Evolutionary conservation across 2,888 invertebrate species (phyloP), one percentile per base, ranked within the genome.

Genomic region (Ectemnius continuus): DNA sequence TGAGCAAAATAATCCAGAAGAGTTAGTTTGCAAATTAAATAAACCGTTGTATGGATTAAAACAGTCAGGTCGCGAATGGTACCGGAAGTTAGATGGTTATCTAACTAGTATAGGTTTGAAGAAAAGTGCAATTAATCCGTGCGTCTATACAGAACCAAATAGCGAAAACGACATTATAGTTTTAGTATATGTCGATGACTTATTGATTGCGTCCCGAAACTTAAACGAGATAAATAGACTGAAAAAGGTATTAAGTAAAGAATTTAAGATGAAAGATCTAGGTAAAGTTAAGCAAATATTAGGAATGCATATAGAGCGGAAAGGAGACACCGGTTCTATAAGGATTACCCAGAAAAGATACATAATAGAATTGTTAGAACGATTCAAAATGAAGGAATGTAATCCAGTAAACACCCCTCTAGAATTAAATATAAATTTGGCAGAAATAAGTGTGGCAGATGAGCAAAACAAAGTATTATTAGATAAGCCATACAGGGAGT

Each of bases 201-300:
- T 82, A 8, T 23, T 81, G 14, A 58, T 81, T 14, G 66, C 78
- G 11, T 58, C 67, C 11, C 79, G 74, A 45, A 61, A 75, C 63
- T 8, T 57, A n/a, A 18, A 60, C 4, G 52, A 61, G 56, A 59
- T 61, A 52, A 48, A 28, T 0, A 46, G 57, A 52, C 45, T 71
- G 6, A 79, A 74, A 18, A 58, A 28, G 18, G 57, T 46, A 52
- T 48, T 84, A 23, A 62, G 61, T 8, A 18, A 68, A 47, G 65
- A 28, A 6, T 81, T 80, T 16, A 70, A 79, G 48, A 81, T 80
- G 18, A 80, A 82, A 66, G 80, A 83, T 57, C 64, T 82, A 23
- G 79, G 81, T 14, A 56, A 76, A 59, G 59, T 73, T 2, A 79
- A 71, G 64, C 57, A 71, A 45, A 82, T 11, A 13, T 47, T 47